A percentile compares a stretch with the other conserved stretches of the same genome.
Evolutionary conservation across 2,113 vertebrate genomes (phyloP).

Genomic region (Dromaius novaehollandiae): DNA sequence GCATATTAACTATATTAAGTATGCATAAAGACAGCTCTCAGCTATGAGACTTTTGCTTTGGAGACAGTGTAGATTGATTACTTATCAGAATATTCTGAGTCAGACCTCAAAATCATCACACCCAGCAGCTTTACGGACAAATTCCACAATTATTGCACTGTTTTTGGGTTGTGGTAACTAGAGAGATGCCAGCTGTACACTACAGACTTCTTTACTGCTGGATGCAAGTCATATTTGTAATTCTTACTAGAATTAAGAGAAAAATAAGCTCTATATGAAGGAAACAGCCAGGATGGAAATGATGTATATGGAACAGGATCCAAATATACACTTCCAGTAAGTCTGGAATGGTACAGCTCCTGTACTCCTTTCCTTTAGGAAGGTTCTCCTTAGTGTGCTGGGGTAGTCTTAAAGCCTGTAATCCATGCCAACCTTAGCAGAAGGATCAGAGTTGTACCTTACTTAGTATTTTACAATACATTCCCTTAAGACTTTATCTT

Average conservation of each 20-base stretch:
- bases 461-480: background rate
- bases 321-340: background rate
- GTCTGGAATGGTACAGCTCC: background rate
- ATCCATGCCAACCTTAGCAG: background rate
- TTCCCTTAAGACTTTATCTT: background rate
- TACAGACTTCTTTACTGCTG: background rate
- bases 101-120: background rate
- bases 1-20: background rate
- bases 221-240: background rate
- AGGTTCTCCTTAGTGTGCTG: background rate
- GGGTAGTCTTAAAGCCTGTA: background rate
- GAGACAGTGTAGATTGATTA: background rate
- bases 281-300: background rate
- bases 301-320: background rate
- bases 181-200: background rate
- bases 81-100: background rate
- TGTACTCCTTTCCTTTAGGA: background rate
- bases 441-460: background rate
- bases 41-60: background rate
- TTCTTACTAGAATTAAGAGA: background rate
- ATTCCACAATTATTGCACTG: background rate
- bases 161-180: background rate
- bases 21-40: background rate
- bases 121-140: background rate
- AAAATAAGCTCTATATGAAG: background rate